Conservation (phyloP, 2,888 invertebrate genomes). For the Prostheceraeus crozeri region DNA sequence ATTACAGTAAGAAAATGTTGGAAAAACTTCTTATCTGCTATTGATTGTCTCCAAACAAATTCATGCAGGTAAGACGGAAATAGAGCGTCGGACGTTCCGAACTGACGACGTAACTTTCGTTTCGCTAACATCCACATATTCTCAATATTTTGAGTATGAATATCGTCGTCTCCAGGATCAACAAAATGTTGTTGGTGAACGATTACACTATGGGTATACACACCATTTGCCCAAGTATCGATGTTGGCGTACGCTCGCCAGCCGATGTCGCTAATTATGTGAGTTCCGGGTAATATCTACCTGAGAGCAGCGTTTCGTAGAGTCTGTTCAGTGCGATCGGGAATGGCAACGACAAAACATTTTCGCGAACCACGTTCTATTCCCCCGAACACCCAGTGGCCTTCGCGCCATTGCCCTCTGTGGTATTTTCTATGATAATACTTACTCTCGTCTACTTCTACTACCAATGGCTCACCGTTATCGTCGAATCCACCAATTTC, state of each 20-base stretch:
- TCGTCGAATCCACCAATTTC: background rate
- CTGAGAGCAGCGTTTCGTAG: background rate
- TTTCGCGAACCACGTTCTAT: background rate
- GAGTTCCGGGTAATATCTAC: constrained; percentile 1
- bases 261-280: background rate
- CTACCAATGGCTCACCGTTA: constrained; percentile 4
- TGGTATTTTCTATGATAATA: constrained; percentile 15
- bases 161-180: constrained; percentile 11
- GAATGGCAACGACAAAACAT: constrained; percentile 1
- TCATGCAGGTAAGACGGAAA: constrained; percentile 28
- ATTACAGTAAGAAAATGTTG: no score
- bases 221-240: background rate
- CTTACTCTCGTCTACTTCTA: constrained; percentile 11
- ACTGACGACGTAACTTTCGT: constrained; percentile 24
- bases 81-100: constrained; percentile 20
- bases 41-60: no score
- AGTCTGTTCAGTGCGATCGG: background rate
- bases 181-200: constrained; percentile 4
- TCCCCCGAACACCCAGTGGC: constrained; percentile 16
- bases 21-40: no score
- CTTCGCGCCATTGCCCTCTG: background rate
- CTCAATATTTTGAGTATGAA: constrained; percentile 11
- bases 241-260: background rate
- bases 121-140: constrained; percentile 24
- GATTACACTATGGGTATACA: constrained; percentile 12